A percentile compares a stretch with the other conserved stretches of the same genome.
Evolutionary conservation across 2,888 invertebrate species (phyloP).

Genomic region (Eristalis intricaria): DNA sequence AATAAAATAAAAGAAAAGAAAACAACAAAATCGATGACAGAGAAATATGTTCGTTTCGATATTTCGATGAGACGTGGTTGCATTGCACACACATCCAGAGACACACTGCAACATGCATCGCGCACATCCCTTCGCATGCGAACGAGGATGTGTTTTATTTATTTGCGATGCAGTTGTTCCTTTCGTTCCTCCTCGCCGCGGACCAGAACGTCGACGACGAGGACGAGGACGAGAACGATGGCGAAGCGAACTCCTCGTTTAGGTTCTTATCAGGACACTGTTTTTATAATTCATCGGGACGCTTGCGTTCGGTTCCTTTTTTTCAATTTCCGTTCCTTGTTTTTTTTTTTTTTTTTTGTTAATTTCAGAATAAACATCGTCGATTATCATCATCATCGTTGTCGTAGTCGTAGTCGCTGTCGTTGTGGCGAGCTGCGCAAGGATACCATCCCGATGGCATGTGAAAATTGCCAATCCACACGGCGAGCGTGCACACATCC

Average conservation of each 20-base stretch:
- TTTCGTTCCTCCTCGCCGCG: slow-evolving; percentile 2
- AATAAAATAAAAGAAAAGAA: background rate
- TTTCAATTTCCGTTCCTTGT: background rate
- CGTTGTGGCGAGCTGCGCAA: slow-evolving; percentile 17
- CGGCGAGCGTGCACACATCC: slow-evolving; percentile 10
- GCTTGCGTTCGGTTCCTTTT: background rate
- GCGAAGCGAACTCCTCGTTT: slow-evolving; percentile 31
- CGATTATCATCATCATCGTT: slow-evolving; percentile 49
- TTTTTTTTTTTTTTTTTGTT: background rate
- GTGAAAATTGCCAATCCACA: slow-evolving; percentile 45
- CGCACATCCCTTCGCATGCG: slow-evolving; percentile 55
- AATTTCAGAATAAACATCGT: slow-evolving; percentile 45
- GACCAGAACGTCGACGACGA: too few species aligned
- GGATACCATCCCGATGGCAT: slow-evolving; percentile 31
- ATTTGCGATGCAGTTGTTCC: slow-evolving; percentile 48
- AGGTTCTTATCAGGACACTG: slow-evolving; percentile 66
- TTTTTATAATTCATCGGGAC: slow-evolving; percentile 63
- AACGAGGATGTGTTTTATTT: slow-evolving; percentile 55
- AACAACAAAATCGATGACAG: slow-evolving; percentile 61
- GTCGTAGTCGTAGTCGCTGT: slow-evolving; percentile 9
- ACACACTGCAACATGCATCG: background rate
- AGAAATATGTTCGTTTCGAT: slow-evolving; percentile 64
- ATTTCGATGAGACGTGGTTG: slow-evolving; percentile 52
- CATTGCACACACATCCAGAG: slow-evolving; percentile 24
- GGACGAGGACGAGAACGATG: background rate